Percentiles rank a stretch among this genome's conserved stretches.
These are phyloP conservation scores for Phengaris arion DNA, from an alignment of 2,888 invertebrate genomes.

Conservation along the genomic window DNA sequence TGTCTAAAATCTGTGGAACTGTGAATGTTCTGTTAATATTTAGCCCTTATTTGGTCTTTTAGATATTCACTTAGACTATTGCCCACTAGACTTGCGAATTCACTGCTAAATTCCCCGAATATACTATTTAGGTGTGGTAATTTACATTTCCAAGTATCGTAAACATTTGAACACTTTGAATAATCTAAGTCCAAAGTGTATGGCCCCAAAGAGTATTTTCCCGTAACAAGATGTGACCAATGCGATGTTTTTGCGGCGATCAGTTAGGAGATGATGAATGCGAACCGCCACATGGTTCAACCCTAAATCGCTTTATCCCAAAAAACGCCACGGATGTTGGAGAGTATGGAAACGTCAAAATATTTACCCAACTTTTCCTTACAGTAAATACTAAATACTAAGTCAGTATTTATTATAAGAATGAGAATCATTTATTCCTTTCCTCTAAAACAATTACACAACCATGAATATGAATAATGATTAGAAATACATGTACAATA, in stretches of 20 bases:
- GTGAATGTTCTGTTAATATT: too few relatives aligned
- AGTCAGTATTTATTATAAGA: too few relatives aligned
- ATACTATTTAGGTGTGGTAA: background rate
- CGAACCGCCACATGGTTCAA: conserved; percentile 51
- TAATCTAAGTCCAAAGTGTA: background rate
- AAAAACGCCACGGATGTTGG: conserved; percentile 38
- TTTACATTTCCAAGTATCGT: background rate
- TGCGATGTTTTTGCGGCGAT: conserved; percentile 31
- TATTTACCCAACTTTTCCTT: too few relatives aligned
- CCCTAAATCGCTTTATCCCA: conserved; percentile 46
- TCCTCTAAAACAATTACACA: too few relatives aligned
- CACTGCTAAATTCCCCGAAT: background rate
- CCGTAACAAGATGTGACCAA: conserved; percentile 1
- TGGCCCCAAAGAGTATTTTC: background rate
- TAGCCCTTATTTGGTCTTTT: background rate
- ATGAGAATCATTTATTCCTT: too few relatives aligned
- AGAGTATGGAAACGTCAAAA: conserved; percentile 34
- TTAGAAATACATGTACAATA: too few relatives aligned
- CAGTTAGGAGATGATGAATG: conserved; percentile 50
- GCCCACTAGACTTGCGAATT: background rate
- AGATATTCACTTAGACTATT: background rate
- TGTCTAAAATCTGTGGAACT: too few relatives aligned
- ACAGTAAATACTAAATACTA: too few relatives aligned
- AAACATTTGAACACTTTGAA: background rate
- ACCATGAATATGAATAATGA: too few relatives aligned